Conservation (phyloP, 2,888 invertebrate species). For the Lottia scabra region DNA sequence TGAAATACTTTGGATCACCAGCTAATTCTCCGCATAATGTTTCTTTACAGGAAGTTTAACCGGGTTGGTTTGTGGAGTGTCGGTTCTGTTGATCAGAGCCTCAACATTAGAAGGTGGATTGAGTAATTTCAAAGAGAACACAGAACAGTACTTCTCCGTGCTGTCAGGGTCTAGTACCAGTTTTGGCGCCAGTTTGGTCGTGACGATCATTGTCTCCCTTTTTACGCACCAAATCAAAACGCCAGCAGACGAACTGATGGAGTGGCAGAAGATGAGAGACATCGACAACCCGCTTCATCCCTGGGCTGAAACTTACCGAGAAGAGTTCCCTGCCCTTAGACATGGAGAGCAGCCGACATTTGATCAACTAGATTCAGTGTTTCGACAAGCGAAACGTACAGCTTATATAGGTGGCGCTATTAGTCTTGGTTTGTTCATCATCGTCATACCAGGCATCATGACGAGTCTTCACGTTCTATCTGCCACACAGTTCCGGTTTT, state of each 20-base stretch:
- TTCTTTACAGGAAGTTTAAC: conserved; percentile 44
- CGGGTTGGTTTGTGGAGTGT: conserved; percentile 46
- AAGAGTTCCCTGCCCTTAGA: conserved; percentile 45
- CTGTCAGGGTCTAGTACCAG: conserved; percentile 51
- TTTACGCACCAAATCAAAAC: conserved; percentile 43
- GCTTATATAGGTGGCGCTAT: conserved; percentile 48
- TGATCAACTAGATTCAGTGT: conserved; percentile 41
- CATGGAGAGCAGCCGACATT: conserved; percentile 37
- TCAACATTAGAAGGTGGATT: conserved; percentile 51
- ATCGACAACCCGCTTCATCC: conserved; percentile 58
- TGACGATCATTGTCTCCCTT: conserved; percentile 53
- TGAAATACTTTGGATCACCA: no score
- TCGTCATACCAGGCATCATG: conserved; percentile 53
- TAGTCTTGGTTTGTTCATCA: conserved; percentile 41
- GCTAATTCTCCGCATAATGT: background rate
- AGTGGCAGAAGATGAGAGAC: conserved; percentile 50
- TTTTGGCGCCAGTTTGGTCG: conserved; percentile 46
- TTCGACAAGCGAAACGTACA: conserved; percentile 43
- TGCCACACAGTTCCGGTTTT: conserved; percentile 41
- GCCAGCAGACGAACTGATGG: conserved; percentile 33
- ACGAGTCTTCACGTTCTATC: conserved; percentile 43
- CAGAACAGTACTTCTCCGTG: conserved; percentile 47
- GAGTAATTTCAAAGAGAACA: conserved; percentile 44
- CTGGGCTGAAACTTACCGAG: conserved; percentile 46
- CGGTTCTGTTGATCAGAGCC: conserved; percentile 40